phyloP scores from a whole-genome alignment of 1,140 invertebrate genomes.

The Neoseiulus cucumeris region DNA sequence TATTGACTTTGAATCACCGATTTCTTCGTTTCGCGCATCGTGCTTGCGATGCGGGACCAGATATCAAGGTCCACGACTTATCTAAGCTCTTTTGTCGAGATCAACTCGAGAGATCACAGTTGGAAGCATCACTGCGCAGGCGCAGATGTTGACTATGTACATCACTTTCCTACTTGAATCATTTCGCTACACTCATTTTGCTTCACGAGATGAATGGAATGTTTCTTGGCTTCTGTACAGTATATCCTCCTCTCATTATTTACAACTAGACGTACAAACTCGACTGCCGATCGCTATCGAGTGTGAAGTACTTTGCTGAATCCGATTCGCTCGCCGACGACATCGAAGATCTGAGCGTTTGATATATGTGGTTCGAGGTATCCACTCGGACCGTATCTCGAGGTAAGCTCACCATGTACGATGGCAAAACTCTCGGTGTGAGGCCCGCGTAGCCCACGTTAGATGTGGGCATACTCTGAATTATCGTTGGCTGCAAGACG shows the following conservation, averaged over 20 bases:
- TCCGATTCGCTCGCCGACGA: background rate
- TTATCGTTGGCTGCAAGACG: background rate
- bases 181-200: background rate
- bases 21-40: too few relatives aligned
- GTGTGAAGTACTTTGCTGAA: conserved; percentile 4
- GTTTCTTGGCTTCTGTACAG: background rate
- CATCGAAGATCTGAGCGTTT: background rate
- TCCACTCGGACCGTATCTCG: background rate
- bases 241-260: background rate
- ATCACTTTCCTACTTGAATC: background rate
- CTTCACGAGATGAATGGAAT: background rate
- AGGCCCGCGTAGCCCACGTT: background rate
- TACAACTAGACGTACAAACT: background rate
- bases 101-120: conserved; percentile 10
- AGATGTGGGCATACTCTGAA: background rate
- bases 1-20: too few relatives aligned
- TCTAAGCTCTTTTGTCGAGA: background rate
- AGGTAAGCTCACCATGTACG: too few relatives aligned
- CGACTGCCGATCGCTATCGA: background rate
- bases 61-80: too few relatives aligned
- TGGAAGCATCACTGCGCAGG: background rate
- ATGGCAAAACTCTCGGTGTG: background rate
- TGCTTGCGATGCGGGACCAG: too few relatives aligned
- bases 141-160: background rate
- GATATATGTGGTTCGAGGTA: background rate